Evolutionary conservation across 2,888 invertebrate species (phyloP).

Genomic region (Pristionchus maxplancki): DNA sequence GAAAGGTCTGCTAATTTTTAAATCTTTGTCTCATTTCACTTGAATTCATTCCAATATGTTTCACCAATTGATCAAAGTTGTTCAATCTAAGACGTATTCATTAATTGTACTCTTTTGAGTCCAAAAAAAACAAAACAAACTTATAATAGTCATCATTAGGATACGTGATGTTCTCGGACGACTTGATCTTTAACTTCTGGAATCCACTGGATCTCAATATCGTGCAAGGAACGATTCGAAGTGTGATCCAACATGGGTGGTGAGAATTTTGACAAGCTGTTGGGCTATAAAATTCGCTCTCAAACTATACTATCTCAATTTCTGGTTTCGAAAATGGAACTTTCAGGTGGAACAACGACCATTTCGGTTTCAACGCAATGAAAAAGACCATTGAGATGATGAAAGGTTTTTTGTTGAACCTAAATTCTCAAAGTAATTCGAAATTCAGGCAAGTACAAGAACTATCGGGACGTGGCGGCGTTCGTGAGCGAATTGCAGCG

Average conservation of each 20-base stretch:
- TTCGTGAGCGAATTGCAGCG: not conserved
- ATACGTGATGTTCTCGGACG: conserved; percentile 43
- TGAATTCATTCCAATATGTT: not conserved
- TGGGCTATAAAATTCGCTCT: not conserved
- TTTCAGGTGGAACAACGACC: not conserved
- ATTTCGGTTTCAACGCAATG: not conserved
- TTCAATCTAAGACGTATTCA: too few relatives aligned
- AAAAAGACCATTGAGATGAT: conserved; percentile 16
- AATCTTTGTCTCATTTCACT: too few relatives aligned
- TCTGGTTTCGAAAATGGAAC: not conserved
- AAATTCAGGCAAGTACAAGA: conserved; percentile 33
- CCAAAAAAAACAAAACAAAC: not conserved
- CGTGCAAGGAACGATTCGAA: not conserved
- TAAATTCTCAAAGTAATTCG: not conserved
- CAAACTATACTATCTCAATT: not conserved
- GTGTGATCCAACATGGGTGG: not conserved
- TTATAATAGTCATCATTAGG: not conserved
- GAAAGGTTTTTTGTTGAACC: not conserved
- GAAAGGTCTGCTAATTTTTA: conserved; percentile 18
- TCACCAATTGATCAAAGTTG: not conserved
- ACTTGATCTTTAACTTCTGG: conserved; percentile 28
- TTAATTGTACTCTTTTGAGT: too few relatives aligned
- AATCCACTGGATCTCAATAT: not conserved
- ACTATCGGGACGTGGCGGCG: not conserved
- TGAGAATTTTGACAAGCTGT: not conserved